Base-by-base conservation (phyloP, 2,888 invertebrate species). In the Melanotus villosus region DNA sequence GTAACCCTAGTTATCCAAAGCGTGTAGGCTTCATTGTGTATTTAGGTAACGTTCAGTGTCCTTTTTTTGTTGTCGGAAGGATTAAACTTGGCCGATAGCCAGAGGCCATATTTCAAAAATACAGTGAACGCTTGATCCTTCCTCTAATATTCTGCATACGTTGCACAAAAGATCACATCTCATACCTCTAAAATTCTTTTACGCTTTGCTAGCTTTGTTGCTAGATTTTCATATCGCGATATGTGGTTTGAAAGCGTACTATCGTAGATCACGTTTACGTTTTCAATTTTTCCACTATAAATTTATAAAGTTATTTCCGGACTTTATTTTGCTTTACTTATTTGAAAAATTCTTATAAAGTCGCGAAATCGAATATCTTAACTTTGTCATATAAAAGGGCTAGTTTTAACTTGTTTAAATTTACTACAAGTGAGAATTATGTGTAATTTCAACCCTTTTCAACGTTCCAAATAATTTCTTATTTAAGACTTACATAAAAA, bases 71-170 rank as follows among this genome's bases (percentile, higher is more conserved):
- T 12, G 7, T 43, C 19, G 9, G 19, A 4, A 19, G 47, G 23
- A 47, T 47, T 47, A 47, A 47, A 7, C 19, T 43, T 43, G 43
- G 47, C 23, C 23, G 12, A 23, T 47, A 21, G 47, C 47, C 47
- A 23, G 23, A 47, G 43, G n/a, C 23, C 47, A 9, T 23, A 47
- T 47, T 47, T 47, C 12, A 47, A 47, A 47, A 23, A 26, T 45
- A 21, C 16, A 41, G 43, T 12, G 47, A 7, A 12, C 47, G 12
- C 23, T 21, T n/a, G 23, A 43, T 43, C 43, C 0, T 2, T 18
- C 10, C 18, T 41, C 9, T 43, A 10, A 47, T 47, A 47, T 47
- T 47, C 47, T 47, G 47, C 47, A 47, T 47, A 47, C 47, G 47
- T 23, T 47, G 47, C 47, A 47, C 19, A 47, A 47, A 43, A 12